Conservation (phyloP, 2,797 vertebrate genomes). For the Etheostoma perlongum region DNA sequence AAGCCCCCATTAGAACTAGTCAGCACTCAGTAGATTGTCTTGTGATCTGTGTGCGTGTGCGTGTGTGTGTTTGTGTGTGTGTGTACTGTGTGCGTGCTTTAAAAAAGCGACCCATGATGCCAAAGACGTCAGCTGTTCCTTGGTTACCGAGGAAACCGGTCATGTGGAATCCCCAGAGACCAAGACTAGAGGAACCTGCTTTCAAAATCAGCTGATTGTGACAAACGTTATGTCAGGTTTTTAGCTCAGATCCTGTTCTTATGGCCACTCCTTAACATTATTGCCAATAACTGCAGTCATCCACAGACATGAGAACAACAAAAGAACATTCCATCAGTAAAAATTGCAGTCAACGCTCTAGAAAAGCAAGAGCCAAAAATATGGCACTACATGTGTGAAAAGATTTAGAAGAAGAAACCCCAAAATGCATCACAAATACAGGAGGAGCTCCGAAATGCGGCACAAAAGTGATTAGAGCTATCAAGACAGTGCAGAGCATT, state of each 20-base stretch:
- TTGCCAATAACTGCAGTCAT: not conserved
- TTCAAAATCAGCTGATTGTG: constrained; percentile 59
- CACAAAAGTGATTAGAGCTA: not conserved
- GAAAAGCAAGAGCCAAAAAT: not conserved
- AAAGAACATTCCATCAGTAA: not conserved
- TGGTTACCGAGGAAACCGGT: constrained; percentile 59
- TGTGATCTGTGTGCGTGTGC: constrained; percentile 56
- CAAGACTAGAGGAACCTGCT: constrained; percentile 31
- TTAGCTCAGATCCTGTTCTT: not conserved
- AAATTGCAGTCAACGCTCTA: not conserved
- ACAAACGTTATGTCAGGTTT: constrained; percentile 2
- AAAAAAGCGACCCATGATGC: constrained; percentile 67
- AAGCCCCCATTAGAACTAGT: constrained; percentile 24
- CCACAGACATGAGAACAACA: not conserved
- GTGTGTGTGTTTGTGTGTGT: constrained; percentile 4
- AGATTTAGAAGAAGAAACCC: not conserved
- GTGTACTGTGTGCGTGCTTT: not conserved
- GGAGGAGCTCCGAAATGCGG: not conserved
- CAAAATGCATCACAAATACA: not conserved
- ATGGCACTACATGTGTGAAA: not conserved
- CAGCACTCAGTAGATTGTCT: constrained; percentile 48
- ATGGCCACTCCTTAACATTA: not conserved
- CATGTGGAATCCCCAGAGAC: constrained; percentile 61
- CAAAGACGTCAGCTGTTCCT: constrained; percentile 58
- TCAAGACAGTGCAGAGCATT: not conserved